Conservation (phyloP, 2,888 invertebrate species). For the Eupeodes luniger region DNA sequence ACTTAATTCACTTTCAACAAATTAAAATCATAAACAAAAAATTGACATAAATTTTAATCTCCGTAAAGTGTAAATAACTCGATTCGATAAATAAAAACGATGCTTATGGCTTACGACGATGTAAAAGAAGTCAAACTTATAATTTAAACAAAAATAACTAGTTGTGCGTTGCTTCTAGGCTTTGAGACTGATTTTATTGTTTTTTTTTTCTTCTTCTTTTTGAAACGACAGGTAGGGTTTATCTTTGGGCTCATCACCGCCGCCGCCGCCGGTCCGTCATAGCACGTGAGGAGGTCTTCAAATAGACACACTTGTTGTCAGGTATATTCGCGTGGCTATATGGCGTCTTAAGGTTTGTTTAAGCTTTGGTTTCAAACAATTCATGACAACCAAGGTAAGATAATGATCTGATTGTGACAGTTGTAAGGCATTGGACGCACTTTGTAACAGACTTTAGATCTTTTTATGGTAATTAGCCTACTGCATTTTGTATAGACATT, state of each 20-base stretch:
- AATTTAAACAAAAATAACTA: slow-evolving; percentile 37
- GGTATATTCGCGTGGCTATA: slow-evolving; percentile 21
- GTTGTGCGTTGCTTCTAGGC: slow-evolving; percentile 38
- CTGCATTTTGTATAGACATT: not conserved
- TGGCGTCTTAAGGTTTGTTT: slow-evolving; percentile 15
- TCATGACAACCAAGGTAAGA: not conserved
- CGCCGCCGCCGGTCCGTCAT: not conserved
- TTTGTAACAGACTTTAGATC: not conserved
- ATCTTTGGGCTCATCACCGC: slow-evolving; percentile 11
- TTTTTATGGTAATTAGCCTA: not conserved
- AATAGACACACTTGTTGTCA: slow-evolving; percentile 13
- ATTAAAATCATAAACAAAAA: not conserved
- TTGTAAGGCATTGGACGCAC: slow-evolving; percentile 12
- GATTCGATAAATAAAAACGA: not conserved
- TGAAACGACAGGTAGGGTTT: not conserved
- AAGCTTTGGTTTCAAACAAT: slow-evolving; percentile 50
- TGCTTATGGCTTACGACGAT: not conserved
- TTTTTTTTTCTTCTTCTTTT: not conserved
- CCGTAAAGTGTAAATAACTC: not conserved
- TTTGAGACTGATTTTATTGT: not conserved
- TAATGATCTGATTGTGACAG: not conserved
- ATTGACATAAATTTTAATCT: slow-evolving; percentile 8
- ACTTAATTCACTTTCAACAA: slow-evolving; percentile 31
- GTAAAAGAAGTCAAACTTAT: not conserved
- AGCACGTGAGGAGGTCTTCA: slow-evolving; percentile 42